phyloP scores from a whole-genome alignment of 2,888 invertebrate genomes.

The Lochmaea capreae region DNA sequence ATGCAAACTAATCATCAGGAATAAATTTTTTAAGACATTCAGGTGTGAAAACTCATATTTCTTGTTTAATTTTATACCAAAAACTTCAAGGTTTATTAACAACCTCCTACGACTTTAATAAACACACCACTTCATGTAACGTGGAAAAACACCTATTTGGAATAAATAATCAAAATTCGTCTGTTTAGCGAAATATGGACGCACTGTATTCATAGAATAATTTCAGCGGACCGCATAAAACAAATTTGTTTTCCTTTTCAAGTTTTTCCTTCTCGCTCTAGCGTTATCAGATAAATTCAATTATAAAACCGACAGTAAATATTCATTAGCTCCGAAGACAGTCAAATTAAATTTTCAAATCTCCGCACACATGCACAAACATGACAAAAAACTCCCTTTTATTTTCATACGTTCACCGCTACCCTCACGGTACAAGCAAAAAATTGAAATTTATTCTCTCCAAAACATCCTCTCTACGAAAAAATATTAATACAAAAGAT shows the following conservation, averaged over 20 bases:
- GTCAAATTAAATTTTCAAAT: slow-evolving; percentile 33
- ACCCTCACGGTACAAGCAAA: slow-evolving; percentile 33
- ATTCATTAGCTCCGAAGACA: slow-evolving; percentile 30
- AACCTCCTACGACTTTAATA: no score
- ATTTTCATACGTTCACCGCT: slow-evolving; percentile 31
- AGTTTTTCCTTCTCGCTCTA: neutral
- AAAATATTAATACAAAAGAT: slow-evolving; percentile 50
- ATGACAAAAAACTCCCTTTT: slow-evolving; percentile 35
- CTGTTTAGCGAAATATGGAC: no score
- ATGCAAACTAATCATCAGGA: no score
- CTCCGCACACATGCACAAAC: slow-evolving; percentile 32
- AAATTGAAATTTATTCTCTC: slow-evolving; percentile 39
- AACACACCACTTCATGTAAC: no score
- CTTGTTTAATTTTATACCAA: no score
- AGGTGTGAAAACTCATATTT: no score
- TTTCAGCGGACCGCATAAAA: no score
- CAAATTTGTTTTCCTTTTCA: neutral
- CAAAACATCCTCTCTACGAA: slow-evolving; percentile 29
- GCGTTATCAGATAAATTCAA: slow-evolving; percentile 23
- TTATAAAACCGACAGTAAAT: slow-evolving; percentile 27
- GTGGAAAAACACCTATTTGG: no score
- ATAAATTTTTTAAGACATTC: no score
- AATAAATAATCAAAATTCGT: no score
- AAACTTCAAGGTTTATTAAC: no score
- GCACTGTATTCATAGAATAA: no score